These are phyloP conservation scores for mouse (Mus musculus) DNA, from an alignment of 2,113 vertebrate genomes.

Conservation along the genomic window GRCm39 chr11:32596001-32596500, in stretches of 20 bases:
- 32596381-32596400: neutral
- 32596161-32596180: neutral
- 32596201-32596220: neutral
- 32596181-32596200: too few relatives aligned
- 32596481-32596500: neutral
- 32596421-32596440: neutral
- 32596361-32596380: neutral
- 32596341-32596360: neutral
- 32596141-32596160: neutral
- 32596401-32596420: neutral
- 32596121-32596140: neutral
- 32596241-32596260: neutral
- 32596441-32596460: slow-evolving; percentile 50
- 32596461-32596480: neutral
- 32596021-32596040: too few relatives aligned
- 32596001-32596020: too few relatives aligned
- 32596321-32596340: neutral
- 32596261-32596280: neutral
- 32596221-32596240: neutral
- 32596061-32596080: neutral
- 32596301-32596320: neutral
- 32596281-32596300: neutral
- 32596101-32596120: neutral
- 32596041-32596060: too few relatives aligned
- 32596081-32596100: too few relatives aligned